Evolutionary conservation across 2,797 vertebrate genomes (phyloP).

Genomic region (Megalops cyprinoides): DNA sequence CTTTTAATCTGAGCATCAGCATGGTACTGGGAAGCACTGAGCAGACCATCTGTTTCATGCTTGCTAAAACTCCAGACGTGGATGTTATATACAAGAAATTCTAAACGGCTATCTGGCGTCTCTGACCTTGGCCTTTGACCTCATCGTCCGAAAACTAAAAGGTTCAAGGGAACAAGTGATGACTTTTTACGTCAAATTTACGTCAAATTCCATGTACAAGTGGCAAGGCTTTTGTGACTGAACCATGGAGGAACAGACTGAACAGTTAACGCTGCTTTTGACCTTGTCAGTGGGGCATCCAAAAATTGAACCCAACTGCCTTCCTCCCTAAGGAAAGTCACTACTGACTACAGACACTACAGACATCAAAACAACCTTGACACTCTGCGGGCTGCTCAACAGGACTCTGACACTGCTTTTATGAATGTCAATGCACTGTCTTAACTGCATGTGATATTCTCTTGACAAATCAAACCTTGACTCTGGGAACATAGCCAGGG

Average conservation of each 20-base stretch:
- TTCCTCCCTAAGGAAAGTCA: no score
- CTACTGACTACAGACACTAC: no score
- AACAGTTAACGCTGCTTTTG: not conserved
- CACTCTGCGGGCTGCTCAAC: not conserved
- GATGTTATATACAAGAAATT: no score
- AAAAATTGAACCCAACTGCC: not conserved
- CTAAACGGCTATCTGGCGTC: no score
- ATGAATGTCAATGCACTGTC: not conserved
- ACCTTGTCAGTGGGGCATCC: not conserved
- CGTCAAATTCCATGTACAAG: not conserved
- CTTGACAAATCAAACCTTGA: slow-evolving; percentile 7
- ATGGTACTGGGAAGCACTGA: not conserved
- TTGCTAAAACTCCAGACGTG: no score
- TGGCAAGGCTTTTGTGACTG: not conserved
- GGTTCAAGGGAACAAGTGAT: no score
- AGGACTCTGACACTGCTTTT: not conserved
- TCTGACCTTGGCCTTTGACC: no score
- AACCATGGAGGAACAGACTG: not conserved
- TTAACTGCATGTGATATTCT: not conserved
- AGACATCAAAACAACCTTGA: not conserved
- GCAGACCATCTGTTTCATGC: not conserved
- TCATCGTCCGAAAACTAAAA: no score
- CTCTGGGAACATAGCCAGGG: not conserved
- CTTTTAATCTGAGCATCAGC: not conserved
- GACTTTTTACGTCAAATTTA: no score